Conservation (phyloP, 2,797 vertebrate genomes). For the Acanthiza pusilla region DNA sequence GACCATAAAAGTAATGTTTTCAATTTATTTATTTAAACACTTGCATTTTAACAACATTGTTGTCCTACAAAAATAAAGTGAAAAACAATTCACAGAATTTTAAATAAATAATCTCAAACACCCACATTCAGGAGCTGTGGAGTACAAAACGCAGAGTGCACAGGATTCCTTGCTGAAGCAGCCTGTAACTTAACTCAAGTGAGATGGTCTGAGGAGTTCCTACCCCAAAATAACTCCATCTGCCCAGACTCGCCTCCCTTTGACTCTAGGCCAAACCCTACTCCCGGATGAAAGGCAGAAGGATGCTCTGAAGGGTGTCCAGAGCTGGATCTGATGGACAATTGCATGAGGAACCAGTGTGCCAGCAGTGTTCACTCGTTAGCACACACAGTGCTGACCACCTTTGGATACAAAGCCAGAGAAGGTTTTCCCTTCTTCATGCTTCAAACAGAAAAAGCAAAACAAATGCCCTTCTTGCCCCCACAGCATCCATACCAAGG, state of each 20-base stretch:
- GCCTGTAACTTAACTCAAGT: not conserved
- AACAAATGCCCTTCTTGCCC: not conserved
- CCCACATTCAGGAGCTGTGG: not conserved
- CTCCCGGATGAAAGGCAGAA: not conserved
- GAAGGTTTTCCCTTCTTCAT: not conserved
- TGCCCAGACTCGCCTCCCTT: not conserved
- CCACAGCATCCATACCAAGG: not conserved
- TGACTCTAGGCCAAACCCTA: not conserved
- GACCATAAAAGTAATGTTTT: not conserved
- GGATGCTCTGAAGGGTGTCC: not conserved
- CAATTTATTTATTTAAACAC: conserved; percentile 40
- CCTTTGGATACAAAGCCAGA: not conserved
- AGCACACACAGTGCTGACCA: not conserved
- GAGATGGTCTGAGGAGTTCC: not conserved
- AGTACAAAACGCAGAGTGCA: not conserved
- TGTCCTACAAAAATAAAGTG: conserved; percentile 58
- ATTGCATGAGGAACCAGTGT: not conserved
- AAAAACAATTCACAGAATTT: conserved; percentile 42
- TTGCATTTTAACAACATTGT: conserved; percentile 10
- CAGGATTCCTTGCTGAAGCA: not conserved
- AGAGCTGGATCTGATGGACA: not conserved
- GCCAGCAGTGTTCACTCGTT: not conserved
- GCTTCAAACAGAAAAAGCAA: not conserved
- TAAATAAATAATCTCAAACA: conserved; percentile 49
- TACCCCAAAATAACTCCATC: not conserved